Percentiles rank a stretch among this genome's conserved stretches.
These are phyloP conservation scores for Cryptocephalus moraei DNA, from an alignment of 2,888 invertebrate genomes.

Conservation along the genomic window DNA sequence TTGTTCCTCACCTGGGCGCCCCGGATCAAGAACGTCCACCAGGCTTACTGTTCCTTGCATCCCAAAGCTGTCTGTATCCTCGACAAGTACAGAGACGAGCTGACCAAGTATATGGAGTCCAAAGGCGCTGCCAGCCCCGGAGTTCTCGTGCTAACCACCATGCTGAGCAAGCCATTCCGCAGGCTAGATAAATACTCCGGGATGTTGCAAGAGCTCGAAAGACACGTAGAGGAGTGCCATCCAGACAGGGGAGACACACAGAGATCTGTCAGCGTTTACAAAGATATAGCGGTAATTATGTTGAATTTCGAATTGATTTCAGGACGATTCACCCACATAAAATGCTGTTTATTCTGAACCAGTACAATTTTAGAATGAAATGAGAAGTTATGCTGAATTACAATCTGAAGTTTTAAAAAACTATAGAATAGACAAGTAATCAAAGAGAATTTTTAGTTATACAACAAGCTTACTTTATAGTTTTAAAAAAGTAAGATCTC, in stretches of 20 bases:
- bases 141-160: constrained; percentile 80
- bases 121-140: constrained; percentile 80
- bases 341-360: background rate
- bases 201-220: constrained; percentile 87
- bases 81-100: constrained; percentile 80
- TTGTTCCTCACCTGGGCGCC: constrained; percentile 80
- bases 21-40: constrained; percentile 73
- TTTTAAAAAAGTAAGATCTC: too few relatives aligned
- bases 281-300: constrained; percentile 79
- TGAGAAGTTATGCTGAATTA: background rate
- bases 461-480: too few relatives aligned
- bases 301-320: too few relatives aligned
- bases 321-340: too few relatives aligned
- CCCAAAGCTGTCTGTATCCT: constrained; percentile 89
- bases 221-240: constrained; percentile 92
- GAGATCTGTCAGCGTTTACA: constrained; percentile 86
- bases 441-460: too few relatives aligned
- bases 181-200: constrained; percentile 90
- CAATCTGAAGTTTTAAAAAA: too few relatives aligned
- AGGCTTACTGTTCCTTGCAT: constrained; percentile 85
- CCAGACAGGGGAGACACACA: constrained; percentile 95
- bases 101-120: constrained; percentile 80
- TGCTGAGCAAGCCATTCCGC: constrained; percentile 90
- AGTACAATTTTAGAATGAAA: background rate
- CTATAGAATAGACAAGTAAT: too few relatives aligned